These are phyloP conservation scores for Stenodera caucasica DNA, from an alignment of 2,888 invertebrate species.

Conservation along the genomic window DNA sequence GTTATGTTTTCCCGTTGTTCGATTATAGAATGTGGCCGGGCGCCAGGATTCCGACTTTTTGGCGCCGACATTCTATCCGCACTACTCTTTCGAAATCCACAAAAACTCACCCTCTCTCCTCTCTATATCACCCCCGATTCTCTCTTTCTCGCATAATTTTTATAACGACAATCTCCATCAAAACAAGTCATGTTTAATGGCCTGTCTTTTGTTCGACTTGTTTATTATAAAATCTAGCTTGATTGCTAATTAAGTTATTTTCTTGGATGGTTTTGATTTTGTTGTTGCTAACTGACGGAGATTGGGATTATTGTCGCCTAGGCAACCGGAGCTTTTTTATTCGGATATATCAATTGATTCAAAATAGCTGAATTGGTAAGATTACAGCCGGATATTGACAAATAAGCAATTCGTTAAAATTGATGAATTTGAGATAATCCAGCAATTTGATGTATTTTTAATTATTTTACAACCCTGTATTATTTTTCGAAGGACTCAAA, in stretches of 20 bases:
- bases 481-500: no score
- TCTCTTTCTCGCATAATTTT: neutral
- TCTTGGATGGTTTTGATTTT: neutral
- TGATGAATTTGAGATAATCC: no score
- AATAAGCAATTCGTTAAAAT: no score
- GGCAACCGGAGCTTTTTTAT: neutral
- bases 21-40: conserved; percentile 12
- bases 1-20: conserved; percentile 1
- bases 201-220: neutral
- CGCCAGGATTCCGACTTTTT: conserved; percentile 20
- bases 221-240: neutral
- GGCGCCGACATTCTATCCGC: conserved; percentile 24
- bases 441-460: no score
- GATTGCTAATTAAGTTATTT: neutral
- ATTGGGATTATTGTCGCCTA: neutral
- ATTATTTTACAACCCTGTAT: no score
- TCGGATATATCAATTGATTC: neutral
- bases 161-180: neutral
- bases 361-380: no score
- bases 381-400: no score
- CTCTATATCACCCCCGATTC: no score
- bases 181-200: neutral
- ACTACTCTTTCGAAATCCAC: conserved; percentile 3
- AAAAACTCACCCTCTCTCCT: no score
- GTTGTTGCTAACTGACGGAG: neutral